Evolutionary conservation across 2,113 vertebrate species (phyloP).

Genomic region (Myotis brandtii): DNA sequence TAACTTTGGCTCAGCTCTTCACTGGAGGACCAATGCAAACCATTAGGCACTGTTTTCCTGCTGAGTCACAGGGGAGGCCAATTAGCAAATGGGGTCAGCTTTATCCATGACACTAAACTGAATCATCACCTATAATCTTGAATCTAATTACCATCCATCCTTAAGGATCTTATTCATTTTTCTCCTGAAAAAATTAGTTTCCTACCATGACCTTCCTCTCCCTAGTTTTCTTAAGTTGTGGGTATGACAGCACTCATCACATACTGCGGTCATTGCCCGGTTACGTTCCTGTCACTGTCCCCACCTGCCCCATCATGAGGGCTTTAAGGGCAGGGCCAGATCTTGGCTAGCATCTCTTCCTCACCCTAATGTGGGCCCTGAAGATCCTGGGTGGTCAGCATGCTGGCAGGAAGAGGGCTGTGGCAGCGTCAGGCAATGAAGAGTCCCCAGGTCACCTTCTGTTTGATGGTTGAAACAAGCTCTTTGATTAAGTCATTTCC

Average conservation of each 20-base stretch:
- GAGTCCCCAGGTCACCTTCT: neutral
- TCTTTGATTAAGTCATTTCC: neutral
- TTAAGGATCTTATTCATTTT: neutral
- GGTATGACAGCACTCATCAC: neutral
- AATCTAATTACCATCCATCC: slow-evolving; percentile 37
- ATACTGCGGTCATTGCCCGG: no score
- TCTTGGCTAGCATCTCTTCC: neutral
- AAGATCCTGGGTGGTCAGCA: rapidly evolving
- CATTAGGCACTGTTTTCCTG: neutral
- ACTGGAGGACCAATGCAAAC: neutral
- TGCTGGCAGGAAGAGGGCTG: no score
- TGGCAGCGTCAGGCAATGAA: neutral
- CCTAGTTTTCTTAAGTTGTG: neutral
- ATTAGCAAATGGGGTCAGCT: slow-evolving; percentile 58
- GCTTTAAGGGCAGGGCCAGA: neutral
- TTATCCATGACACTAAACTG: slow-evolving; percentile 34
- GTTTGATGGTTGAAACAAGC: neutral
- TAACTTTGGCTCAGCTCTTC: neutral
- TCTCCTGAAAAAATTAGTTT: neutral
- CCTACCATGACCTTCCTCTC: neutral
- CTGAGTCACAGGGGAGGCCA: slow-evolving; percentile 45
- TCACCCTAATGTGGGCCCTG: neutral
- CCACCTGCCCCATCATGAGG: no score
- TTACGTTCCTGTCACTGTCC: neutral
- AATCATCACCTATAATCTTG: slow-evolving; percentile 43